Evolutionary conservation across 2,797 vertebrate genomes (phyloP).

Genomic region (Arrhamphus sclerolepis): DNA sequence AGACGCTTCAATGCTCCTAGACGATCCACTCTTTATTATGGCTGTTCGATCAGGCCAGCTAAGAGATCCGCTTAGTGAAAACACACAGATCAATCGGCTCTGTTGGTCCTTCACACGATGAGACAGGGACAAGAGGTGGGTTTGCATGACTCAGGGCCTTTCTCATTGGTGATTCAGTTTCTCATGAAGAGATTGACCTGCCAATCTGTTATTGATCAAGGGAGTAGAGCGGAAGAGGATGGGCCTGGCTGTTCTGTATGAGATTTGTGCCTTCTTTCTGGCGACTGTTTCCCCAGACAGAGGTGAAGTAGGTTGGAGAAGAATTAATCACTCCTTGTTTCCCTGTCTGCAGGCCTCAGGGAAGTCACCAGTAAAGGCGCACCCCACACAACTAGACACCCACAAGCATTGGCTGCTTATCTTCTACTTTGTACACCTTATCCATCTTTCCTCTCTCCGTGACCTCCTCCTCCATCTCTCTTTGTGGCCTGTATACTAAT

Average conservation of each 20-base stretch:
- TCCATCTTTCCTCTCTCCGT: conserved; percentile 59
- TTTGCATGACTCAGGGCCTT: conserved; percentile 13
- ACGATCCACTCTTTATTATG: conserved; percentile 68
- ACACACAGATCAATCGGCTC: conserved; percentile 75
- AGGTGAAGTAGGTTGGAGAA: conserved; percentile 69
- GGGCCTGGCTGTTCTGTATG: conserved; percentile 40
- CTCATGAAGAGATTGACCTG: conserved; percentile 64
- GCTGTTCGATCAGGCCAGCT: conserved; percentile 55
- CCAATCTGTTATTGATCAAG: conserved; percentile 74
- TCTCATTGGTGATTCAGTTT: conserved; percentile 53
- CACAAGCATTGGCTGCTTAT: conserved; percentile 55
- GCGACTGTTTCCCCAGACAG: conserved; percentile 54
- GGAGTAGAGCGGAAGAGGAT: conserved; percentile 47
- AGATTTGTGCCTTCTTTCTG: conserved; percentile 43
- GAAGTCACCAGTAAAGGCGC: conserved; percentile 52
- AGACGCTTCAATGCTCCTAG: conserved; percentile 34
- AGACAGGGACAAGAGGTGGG: conserved; percentile 41
- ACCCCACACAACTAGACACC: conserved; percentile 59
- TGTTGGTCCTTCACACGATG: conserved; percentile 46
- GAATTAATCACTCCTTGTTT: conserved; percentile 82
- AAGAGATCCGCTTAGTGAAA: conserved; percentile 70
- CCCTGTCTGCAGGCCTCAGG: conserved; percentile 64
- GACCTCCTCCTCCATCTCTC: conserved; percentile 46
- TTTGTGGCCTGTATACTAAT: conserved; percentile 54
- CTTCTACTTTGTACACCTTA: conserved; percentile 60